phyloP scores from a whole-genome alignment of 2,113 vertebrate genomes.

The Hylia prasina region DNA sequence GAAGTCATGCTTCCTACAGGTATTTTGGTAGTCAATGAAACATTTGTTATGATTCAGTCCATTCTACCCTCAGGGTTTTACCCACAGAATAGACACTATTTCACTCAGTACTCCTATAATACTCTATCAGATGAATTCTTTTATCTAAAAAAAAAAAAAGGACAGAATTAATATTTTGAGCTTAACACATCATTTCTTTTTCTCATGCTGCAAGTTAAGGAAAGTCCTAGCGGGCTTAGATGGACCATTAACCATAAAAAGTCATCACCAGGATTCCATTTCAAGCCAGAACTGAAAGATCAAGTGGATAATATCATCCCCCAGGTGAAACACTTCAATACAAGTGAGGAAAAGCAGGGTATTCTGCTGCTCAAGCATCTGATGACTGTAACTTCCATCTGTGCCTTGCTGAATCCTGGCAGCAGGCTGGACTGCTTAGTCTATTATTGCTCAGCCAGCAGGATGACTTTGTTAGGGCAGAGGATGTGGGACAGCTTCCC shows the following conservation, averaged over 20 bases:
- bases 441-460: neutral
- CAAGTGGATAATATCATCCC: neutral
- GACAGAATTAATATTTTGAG: neutral
- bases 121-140: neutral
- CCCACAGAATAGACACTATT: neutral
- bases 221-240: neutral
- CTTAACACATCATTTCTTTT: rapidly evolving
- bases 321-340: neutral
- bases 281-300: neutral
- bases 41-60: neutral
- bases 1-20: neutral
- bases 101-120: neutral
- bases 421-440: neutral
- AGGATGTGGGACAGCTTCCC: neutral
- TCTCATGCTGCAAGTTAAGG: neutral
- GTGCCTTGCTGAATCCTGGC: slow-evolving; percentile 9
- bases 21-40: neutral
- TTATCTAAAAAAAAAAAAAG: neutral
- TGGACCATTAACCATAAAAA: neutral
- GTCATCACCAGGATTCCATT: neutral
- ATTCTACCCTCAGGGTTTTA: neutral
- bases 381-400: neutral
- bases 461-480: neutral
- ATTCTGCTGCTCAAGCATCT: neutral
- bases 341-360: neutral